These are phyloP conservation scores for Pachycephus smyrnensis DNA, from an alignment of 2,888 invertebrate genomes.

Conservation along the genomic window DNA sequence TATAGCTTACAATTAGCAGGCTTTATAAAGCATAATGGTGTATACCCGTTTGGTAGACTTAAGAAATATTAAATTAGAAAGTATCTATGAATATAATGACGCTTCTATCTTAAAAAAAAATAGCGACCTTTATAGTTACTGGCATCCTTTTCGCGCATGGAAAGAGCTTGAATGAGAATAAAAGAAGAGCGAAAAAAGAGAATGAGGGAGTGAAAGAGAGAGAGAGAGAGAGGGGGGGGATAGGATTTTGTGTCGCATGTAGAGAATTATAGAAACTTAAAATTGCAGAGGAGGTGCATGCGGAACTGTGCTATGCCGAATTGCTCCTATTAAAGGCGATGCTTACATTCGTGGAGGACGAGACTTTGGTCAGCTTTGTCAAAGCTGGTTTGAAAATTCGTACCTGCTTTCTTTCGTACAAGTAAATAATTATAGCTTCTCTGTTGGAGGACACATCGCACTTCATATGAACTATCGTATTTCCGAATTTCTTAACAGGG, in stretches of 20 bases:
- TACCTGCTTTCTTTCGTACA: conserved; percentile 90
- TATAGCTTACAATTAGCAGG: background rate
- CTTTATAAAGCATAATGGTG: background rate
- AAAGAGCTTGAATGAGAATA: too few relatives aligned
- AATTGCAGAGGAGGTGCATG: conserved; percentile 84
- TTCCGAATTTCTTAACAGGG: conserved; percentile 71
- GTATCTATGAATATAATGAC: too few relatives aligned
- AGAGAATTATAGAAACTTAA: conserved; percentile 21
- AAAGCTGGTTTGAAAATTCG: conserved; percentile 94
- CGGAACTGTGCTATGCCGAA: conserved; percentile 95
- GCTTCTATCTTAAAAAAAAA: too few relatives aligned
- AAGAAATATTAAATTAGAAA: too few relatives aligned
- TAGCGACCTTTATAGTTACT: too few relatives aligned
- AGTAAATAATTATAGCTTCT: conserved; percentile 72
- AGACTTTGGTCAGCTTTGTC: conserved; percentile 91
- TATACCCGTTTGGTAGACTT: too few relatives aligned
- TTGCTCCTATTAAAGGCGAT: conserved; percentile 88
- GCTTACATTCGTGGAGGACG: conserved; percentile 94
- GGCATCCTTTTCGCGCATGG: too few relatives aligned
- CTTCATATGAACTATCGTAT: background rate
- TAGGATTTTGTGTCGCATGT: background rate
- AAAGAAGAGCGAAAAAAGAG: too few relatives aligned
- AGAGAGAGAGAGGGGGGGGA: too few relatives aligned
- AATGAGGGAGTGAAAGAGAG: conserved; percentile 27
- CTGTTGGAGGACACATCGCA: background rate